Evolutionary conservation across 2,797 vertebrate species (phyloP).

Genomic region (Lithobates sylvaticus): DNA sequence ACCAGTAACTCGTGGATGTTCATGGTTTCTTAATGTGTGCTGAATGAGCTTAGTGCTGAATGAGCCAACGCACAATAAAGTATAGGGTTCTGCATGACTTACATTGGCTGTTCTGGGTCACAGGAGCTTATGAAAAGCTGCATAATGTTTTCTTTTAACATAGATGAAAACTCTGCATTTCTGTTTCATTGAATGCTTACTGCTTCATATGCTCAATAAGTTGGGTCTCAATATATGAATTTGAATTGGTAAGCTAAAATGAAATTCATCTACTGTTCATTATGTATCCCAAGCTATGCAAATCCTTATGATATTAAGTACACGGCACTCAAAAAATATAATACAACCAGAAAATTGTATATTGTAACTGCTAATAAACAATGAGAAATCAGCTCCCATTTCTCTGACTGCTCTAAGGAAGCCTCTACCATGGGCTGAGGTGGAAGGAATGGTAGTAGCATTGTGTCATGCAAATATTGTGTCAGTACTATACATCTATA

Average conservation of each 20-base stretch:
- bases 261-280: background rate
- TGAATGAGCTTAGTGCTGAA: constrained; percentile 4
- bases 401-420: too few species aligned
- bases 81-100: constrained; percentile 23
- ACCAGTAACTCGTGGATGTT: background rate
- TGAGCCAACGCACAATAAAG: background rate
- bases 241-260: background rate
- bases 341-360: background rate
- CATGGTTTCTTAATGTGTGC: constrained; percentile 4
- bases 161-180: constrained; percentile 16
- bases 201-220: background rate
- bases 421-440: too few species aligned
- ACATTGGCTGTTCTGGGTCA: constrained; percentile 24
- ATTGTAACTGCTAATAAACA: background rate
- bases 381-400: too few species aligned
- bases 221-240: constrained; percentile 18
- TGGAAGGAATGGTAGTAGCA: too few species aligned
- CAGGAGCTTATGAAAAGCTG: constrained; percentile 12
- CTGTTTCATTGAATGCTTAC: background rate
- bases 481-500: too few species aligned
- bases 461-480: too few species aligned
- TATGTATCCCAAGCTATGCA: background rate
- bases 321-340: background rate
- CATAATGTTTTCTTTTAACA: constrained; percentile 19
- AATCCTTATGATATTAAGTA: background rate